Percentiles rank a stretch among this genome's conserved stretches.
Conservation (phyloP, 1,140 invertebrate genomes). For the Drosophila equinoxialis region DNA sequence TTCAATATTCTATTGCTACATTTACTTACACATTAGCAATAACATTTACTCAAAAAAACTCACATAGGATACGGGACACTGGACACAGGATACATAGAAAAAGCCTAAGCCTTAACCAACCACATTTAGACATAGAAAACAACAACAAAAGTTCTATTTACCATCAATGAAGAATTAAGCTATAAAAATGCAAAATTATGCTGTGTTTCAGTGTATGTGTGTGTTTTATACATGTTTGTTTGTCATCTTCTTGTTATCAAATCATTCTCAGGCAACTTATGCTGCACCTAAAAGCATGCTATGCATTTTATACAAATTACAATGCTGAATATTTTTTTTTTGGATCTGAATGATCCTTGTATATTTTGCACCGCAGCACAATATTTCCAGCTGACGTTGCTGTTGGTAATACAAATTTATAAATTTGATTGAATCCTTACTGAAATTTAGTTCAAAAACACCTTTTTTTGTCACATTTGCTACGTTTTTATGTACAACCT, state of each 20-base stretch:
- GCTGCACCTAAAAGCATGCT: neutral
- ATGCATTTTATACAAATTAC: neutral
- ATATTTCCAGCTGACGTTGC: no score
- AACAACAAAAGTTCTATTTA: slow-evolving; percentile 30
- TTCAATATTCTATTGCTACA: neutral
- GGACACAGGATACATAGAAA: slow-evolving; percentile 1
- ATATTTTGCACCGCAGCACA: no score
- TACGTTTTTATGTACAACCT: no score
- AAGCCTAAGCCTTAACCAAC: slow-evolving; percentile 9
- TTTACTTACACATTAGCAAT: slow-evolving; percentile 28
- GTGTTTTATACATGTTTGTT: slow-evolving; percentile 32
- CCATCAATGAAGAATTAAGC: slow-evolving; percentile 56
- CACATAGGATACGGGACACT: slow-evolving; percentile 20
- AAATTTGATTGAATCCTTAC: no score
- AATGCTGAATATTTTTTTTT: no score
- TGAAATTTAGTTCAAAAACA: no score
- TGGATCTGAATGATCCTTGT: no score
- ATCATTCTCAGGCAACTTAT: neutral
- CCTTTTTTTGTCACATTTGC: no score
- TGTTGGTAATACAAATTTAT: no score
- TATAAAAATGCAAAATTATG: slow-evolving; percentile 50
- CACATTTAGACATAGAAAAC: slow-evolving; percentile 37
- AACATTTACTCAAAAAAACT: slow-evolving; percentile 42
- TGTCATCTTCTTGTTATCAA: neutral
- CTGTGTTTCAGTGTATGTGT: slow-evolving; percentile 14